These are phyloP conservation scores for Drosophila monieri DNA, from an alignment of 2,888 invertebrate genomes.

Conservation along the genomic window DNA sequence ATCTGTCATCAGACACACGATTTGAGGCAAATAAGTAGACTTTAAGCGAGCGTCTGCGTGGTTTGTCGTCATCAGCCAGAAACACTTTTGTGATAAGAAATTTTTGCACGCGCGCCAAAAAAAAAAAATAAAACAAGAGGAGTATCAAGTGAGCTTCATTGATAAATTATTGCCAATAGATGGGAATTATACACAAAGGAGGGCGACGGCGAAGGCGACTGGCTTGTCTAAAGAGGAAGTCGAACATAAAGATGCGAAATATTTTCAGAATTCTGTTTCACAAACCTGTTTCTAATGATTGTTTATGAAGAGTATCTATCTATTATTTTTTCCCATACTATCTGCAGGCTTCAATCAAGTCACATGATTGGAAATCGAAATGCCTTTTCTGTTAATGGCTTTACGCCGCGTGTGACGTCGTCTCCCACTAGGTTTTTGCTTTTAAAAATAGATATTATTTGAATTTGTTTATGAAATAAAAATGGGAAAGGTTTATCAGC, in stretches of 20 bases:
- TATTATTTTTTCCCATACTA: constrained; percentile 15
- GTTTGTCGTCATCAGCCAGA: constrained; percentile 53
- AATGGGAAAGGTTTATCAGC: constrained; percentile 1
- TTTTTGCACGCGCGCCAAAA: constrained; percentile 59
- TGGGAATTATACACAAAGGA: too few relatives aligned
- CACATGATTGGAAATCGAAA: constrained; percentile 19
- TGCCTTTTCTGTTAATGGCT: constrained; percentile 25
- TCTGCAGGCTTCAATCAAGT: constrained; percentile 28
- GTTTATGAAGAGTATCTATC: constrained; percentile 9
- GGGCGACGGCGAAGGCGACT: constrained; percentile 12
- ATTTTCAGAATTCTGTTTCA: constrained; percentile 12
- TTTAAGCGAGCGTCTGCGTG: constrained; percentile 7
- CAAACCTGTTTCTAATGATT: constrained; percentile 28
- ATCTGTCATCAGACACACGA: constrained; percentile 60
- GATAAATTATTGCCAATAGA: constrained; percentile 53
- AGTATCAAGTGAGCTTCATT: constrained; percentile 40
- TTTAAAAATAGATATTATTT: constrained; percentile 27
- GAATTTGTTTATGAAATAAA: not conserved
- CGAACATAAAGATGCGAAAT: constrained; percentile 51
- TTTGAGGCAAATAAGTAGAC: constrained; percentile 22
- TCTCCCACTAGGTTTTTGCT: constrained; percentile 23
- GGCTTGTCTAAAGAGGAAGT: constrained; percentile 53
- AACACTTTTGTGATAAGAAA: constrained; percentile 25
- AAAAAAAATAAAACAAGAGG: constrained; percentile 10
- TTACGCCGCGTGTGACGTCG: constrained; percentile 37